Evolutionary conservation across 2,113 vertebrate species (phyloP).

Genomic region (Callospermophilus lateralis): DNA sequence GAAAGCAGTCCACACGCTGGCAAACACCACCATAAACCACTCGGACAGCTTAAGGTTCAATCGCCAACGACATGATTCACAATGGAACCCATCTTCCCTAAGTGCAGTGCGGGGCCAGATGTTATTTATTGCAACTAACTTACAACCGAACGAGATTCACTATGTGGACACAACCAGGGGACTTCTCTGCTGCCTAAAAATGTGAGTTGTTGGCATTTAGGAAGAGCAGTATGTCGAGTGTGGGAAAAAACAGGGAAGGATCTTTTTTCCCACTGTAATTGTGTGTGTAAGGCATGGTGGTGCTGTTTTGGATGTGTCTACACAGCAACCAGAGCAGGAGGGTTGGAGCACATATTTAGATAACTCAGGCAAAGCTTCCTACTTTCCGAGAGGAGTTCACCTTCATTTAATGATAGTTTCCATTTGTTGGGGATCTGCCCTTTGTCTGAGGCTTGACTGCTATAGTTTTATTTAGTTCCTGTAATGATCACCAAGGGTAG

Average conservation of each 20-base stretch:
- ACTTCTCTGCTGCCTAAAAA: neutral
- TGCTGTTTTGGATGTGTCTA: neutral
- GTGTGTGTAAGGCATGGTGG: neutral
- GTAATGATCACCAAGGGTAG: neutral
- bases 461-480: neutral
- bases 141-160: neutral
- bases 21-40: conserved; percentile 71
- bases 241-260: neutral
- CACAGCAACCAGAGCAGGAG: neutral
- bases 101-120: neutral
- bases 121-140: conserved; percentile 68
- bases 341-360: neutral
- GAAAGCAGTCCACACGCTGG: conserved; percentile 68
- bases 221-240: neutral
- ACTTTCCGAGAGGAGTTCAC: neutral
- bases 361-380: neutral
- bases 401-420: neutral
- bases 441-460: neutral
- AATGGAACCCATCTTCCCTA: conserved; percentile 25
- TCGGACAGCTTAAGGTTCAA: conserved; percentile 63
- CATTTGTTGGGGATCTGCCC: neutral
- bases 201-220: neutral
- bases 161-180: neutral
- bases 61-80: conserved; percentile 52
- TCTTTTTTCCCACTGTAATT: too few relatives aligned